A percentile compares a stretch with the other conserved stretches of the same genome.
These are phyloP conservation scores for honey bee (Apis mellifera) DNA, from an alignment of 1,140 invertebrate genomes.

Conservation along the genomic window Amel_HAv3.1 CM009935.2:7962501-7963000, in stretches of 20 bases:
- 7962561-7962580: conserved; percentile 70
- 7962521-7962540: conserved; percentile 78
- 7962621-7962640: conserved; percentile 25
- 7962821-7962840: conserved; percentile 10
- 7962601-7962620: conserved; percentile 72
- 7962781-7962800: conserved; percentile 15
- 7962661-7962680: neutral
- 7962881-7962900: conserved; percentile 20
- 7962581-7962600: conserved; percentile 79
- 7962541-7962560: conserved; percentile 75
- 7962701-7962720: neutral
- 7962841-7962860: conserved; percentile 13
- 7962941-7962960: conserved; percentile 45
- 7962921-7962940: conserved; percentile 37
- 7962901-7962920: conserved; percentile 4
- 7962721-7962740: no score
- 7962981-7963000: conserved; percentile 52
- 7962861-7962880: conserved; percentile 33
- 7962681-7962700: conserved; percentile 42
- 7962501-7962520: conserved; percentile 50
- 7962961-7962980: conserved; percentile 60
- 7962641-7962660: conserved; percentile 26
- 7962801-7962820: conserved; percentile 9
- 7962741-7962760: neutral
- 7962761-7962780: neutral